phyloP scores from a whole-genome alignment of 2,113 vertebrate genomes.

The Rhagologus leucostigma region DNA sequence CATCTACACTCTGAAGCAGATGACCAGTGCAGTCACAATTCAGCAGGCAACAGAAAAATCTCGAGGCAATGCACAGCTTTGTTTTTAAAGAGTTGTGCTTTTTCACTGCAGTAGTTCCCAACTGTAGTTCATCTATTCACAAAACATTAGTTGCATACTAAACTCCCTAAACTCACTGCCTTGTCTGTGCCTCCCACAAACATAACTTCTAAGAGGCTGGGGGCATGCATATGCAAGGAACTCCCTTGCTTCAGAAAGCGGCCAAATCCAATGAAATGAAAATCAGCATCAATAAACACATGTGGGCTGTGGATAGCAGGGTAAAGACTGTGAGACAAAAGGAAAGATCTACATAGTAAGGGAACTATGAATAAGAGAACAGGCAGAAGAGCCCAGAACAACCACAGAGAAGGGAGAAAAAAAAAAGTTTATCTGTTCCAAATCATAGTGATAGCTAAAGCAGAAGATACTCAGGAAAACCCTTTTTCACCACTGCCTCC shows the following conservation, averaged over 20 bases:
- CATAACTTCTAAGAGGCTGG: background rate
- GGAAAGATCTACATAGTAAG: background rate
- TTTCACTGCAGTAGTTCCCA: background rate
- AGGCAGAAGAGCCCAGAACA: background rate
- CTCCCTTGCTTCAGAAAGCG: background rate
- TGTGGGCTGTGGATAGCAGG: background rate
- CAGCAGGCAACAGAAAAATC: background rate
- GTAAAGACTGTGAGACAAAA: background rate
- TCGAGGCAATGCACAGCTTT: background rate
- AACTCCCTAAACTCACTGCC: background rate
- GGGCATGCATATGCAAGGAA: background rate
- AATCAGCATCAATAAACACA: background rate
- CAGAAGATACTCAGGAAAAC: background rate
- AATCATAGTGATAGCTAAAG: background rate
- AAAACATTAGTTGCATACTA: background rate
- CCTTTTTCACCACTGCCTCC: background rate
- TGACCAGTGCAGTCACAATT: background rate
- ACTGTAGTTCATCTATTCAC: background rate
- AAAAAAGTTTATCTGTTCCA: background rate
- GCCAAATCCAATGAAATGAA: background rate
- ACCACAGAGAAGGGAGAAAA: background rate
- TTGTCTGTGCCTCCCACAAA: background rate
- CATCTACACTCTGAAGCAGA: background rate
- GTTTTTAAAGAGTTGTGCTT: background rate
- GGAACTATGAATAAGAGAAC: background rate